Evolutionary conservation across 2,113 vertebrate species (phyloP), one percentile per base, ranked within the genome.

Genomic region (Riparia riparia): DNA sequence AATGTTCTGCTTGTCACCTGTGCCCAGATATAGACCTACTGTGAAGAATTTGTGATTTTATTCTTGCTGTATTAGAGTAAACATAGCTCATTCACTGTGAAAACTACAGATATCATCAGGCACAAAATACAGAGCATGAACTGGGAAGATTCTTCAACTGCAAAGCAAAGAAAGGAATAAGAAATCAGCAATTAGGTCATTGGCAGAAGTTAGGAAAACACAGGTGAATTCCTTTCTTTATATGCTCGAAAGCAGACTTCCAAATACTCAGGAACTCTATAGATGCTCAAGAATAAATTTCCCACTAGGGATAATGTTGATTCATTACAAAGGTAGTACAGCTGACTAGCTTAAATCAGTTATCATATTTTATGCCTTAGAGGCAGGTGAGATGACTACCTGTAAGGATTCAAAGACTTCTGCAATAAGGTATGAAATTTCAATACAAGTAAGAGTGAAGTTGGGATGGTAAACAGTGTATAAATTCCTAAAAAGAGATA

Each of bases 241-340:
- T 4, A 10, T 20, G 6, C 17, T 25, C 26, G 51, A 25, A 78
- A 58, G 3, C 18, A 56, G 24, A 47, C 9, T 73, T 83, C 12
- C n/a, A 83, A 15, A 58, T 73, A 34, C 11, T 72, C 57, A 45
- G 17, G 9, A 81, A n/a, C 5, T 49, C 22, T 42, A 17, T 4
- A 57, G 28, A 18, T 3, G 4, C 17, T 64, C 10, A 72, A 47
- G 18, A 95, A 39, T 47, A 58, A 44, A 50, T 39, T 84, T 71
- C 15, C 18, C 9, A 34, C 42, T n/a, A 44, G 22, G 5, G 54
- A 9, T 37, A 21, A 60, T 0, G 0, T 29, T 3, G 0, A 57
- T 69, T 84, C 1, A 0, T 60, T 63, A 12, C 15, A 77, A 63
- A 73, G 11, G 26, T n/a, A 56, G 4, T 61, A 56, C 14, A 85